Conservation (phyloP, 2,113 vertebrate species). For the Rhinoderma darwinii region DNA sequence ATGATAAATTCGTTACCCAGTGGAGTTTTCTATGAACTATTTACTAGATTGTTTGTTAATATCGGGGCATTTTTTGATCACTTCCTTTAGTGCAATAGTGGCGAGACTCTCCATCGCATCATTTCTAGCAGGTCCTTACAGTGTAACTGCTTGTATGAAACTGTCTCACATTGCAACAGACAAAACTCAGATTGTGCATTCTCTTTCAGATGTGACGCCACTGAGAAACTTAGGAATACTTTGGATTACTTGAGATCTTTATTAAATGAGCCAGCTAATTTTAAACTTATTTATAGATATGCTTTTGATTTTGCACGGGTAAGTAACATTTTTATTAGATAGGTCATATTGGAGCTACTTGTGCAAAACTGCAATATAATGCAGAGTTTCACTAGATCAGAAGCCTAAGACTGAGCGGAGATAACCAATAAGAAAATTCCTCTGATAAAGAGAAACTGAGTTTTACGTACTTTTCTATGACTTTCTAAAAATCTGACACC, state of each 20-base stretch:
- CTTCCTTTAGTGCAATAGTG: background rate
- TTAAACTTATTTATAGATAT: constrained; percentile 99
- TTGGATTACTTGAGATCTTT: constrained; percentile 98
- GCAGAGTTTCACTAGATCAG: background rate
- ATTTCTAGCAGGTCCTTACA: background rate
- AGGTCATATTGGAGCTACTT: background rate
- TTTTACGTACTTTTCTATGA: too few species aligned
- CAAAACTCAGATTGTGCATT: constrained; percentile 46
- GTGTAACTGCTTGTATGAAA: background rate
- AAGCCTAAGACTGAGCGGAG: background rate
- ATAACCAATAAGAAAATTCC: too few species aligned
- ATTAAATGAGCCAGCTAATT: constrained; percentile 95
- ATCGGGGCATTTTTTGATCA: too few species aligned
- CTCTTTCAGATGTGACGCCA: constrained; percentile 91
- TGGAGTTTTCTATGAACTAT: too few species aligned
- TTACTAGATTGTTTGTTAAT: too few species aligned
- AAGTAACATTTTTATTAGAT: constrained; percentile 70
- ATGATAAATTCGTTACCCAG: too few species aligned
- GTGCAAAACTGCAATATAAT: background rate
- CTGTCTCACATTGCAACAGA: background rate
- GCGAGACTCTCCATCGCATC: background rate
- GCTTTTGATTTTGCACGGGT: constrained; percentile 99
- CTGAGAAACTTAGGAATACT: constrained; percentile 94
- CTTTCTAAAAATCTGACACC: too few species aligned
- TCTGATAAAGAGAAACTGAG: too few species aligned